phyloP scores from a whole-genome alignment of 2,888 invertebrate genomes.

The Ypsolopha sequella region DNA sequence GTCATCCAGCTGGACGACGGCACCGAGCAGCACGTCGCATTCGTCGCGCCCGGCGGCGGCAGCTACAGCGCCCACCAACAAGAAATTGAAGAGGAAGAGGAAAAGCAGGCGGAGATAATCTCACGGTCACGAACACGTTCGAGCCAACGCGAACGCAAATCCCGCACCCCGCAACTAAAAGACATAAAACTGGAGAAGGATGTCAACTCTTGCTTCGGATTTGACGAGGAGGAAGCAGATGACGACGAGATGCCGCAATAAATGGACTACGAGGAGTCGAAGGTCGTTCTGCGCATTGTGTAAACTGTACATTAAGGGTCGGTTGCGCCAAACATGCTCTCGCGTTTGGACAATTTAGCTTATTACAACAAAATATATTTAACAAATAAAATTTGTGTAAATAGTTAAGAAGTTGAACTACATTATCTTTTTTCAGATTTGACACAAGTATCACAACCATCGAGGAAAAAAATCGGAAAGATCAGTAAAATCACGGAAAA shows the following conservation, averaged over 20 bases:
- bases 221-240: constrained; percentile 61
- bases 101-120: not conserved
- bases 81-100: constrained; percentile 2
- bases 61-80: constrained; percentile 23
- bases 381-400: too few species aligned
- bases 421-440: too few species aligned
- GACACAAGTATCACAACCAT: too few species aligned
- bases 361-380: too few species aligned
- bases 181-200: constrained; percentile 71
- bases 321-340: too few species aligned
- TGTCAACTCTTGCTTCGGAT: constrained; percentile 86
- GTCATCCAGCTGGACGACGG: constrained; percentile 86
- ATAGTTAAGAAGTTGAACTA: too few species aligned
- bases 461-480: too few species aligned
- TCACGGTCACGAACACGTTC: not conserved
- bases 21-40: constrained; percentile 68
- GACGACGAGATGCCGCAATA: constrained; percentile 22
- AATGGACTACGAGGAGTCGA: constrained; percentile 19
- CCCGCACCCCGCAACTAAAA: not conserved
- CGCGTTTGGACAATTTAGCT: too few species aligned
- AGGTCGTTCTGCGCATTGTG: constrained; percentile 27
- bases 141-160: not conserved
- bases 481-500: too few species aligned
- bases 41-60: constrained; percentile 59
- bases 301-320: constrained; percentile 14